Conservation (phyloP, 92 coral and sea anemone genomes). For the Siderastrea siderea region DNA sequence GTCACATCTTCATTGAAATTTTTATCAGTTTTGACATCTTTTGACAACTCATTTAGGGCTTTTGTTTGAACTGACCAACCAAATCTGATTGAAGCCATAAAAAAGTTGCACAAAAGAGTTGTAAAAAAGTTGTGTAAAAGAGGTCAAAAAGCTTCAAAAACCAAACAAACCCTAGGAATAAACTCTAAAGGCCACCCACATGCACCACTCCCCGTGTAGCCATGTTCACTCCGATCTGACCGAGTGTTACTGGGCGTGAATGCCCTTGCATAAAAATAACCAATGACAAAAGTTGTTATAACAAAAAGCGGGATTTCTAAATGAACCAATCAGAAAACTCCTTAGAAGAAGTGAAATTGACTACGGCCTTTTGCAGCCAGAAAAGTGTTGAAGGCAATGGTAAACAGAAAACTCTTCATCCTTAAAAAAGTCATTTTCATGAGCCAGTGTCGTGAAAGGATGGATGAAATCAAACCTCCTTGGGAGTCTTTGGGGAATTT, state of each 20-base stretch:
- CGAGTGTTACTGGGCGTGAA: not conserved
- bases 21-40: too few species aligned
- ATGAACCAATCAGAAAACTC: slow-evolving; percentile 26
- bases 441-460: not conserved
- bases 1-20: too few species aligned
- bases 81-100: too few species aligned
- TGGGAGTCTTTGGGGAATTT: not conserved
- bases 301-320: slow-evolving; percentile 23
- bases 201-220: too few species aligned
- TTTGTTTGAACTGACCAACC: too few species aligned
- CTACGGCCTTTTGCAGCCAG: slow-evolving; percentile 49
- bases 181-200: too few species aligned
- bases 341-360: slow-evolving; percentile 1
- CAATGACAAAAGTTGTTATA: slow-evolving; percentile 28
- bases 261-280: not conserved
- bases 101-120: too few species aligned
- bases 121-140: too few species aligned
- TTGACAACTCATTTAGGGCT: too few species aligned
- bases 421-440: not conserved
- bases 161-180: too few species aligned
- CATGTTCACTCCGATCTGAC: not conserved
- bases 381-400: slow-evolving; percentile 4
- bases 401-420: slow-evolving; percentile 13
- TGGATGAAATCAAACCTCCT: not conserved
- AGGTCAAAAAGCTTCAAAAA: too few species aligned